phyloP scores from a whole-genome alignment of 2,797 vertebrate genomes.

The Rhynchotus rufescens region DNA sequence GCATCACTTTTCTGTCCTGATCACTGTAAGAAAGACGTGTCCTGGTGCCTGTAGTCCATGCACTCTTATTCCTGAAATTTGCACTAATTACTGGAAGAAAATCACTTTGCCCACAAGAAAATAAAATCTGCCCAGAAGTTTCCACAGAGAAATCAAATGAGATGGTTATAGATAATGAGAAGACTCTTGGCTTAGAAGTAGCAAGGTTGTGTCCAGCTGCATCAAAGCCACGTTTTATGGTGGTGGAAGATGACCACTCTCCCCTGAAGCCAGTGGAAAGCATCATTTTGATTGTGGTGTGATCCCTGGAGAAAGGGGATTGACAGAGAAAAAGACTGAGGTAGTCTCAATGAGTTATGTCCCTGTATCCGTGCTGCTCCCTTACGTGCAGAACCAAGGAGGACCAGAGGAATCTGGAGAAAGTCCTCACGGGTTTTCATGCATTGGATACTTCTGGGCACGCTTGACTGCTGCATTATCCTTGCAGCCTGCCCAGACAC shows the following conservation, averaged over 20 bases:
- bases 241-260: neutral
- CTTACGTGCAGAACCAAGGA: neutral
- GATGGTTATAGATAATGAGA: neutral
- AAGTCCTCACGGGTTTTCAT: neutral
- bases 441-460: neutral
- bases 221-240: neutral
- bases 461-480: neutral
- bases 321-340: neutral
- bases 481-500: rapidly evolving
- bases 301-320: neutral
- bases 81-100: neutral
- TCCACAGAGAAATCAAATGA: neutral
- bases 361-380: neutral
- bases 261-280: neutral
- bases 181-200: neutral
- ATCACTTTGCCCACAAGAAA: no score
- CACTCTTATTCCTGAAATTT: neutral
- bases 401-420: neutral
- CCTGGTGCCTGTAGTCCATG: neutral
- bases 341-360: neutral
- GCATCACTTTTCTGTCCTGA: neutral
- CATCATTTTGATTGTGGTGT: neutral
- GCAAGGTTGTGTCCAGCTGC: neutral
- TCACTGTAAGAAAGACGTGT: neutral
- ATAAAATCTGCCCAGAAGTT: neutral